Evolutionary conservation across 2,888 invertebrate genomes (phyloP).

Genomic region (Heliconius erato): DNA sequence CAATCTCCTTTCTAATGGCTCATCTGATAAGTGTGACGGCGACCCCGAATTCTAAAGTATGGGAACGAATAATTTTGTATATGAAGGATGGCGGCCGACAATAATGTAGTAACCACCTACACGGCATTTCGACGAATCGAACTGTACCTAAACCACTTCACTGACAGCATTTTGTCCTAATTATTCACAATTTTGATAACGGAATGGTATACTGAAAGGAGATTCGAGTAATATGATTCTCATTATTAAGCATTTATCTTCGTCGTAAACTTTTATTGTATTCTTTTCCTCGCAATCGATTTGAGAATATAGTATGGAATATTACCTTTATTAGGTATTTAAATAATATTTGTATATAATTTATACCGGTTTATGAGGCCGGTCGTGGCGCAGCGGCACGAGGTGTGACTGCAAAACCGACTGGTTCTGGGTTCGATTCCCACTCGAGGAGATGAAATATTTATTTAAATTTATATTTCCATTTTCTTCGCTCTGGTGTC

Average conservation of each 20-base stretch:
- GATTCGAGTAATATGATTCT: not conserved
- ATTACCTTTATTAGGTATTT: not conserved
- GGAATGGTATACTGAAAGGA: slow-evolving; percentile 51
- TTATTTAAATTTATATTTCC: too few relatives aligned
- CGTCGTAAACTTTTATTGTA: not conserved
- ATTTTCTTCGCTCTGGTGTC: too few relatives aligned
- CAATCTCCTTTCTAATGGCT: slow-evolving; percentile 82
- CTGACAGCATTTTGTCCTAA: slow-evolving; percentile 77
- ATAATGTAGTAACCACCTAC: slow-evolving; percentile 80
- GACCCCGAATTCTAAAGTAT: slow-evolving; percentile 83
- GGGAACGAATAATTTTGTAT: slow-evolving; percentile 81
- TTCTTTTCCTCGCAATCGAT: slow-evolving; percentile 17
- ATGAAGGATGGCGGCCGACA: slow-evolving; percentile 76
- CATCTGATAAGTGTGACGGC: slow-evolving; percentile 79
- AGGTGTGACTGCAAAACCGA: too few relatives aligned
- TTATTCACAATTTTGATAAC: slow-evolving; percentile 62
- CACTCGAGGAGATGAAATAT: too few relatives aligned
- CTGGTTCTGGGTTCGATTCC: too few relatives aligned
- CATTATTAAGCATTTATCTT: slow-evolving; percentile 13
- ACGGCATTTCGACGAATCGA: slow-evolving; percentile 79
- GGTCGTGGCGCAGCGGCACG: too few relatives aligned
- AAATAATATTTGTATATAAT: too few relatives aligned
- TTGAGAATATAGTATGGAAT: not conserved
- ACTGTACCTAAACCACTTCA: slow-evolving; percentile 69
- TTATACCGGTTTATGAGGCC: too few relatives aligned